Conservation (phyloP, 2,113 vertebrate species). For the Dasypus novemcinctus region DNA sequence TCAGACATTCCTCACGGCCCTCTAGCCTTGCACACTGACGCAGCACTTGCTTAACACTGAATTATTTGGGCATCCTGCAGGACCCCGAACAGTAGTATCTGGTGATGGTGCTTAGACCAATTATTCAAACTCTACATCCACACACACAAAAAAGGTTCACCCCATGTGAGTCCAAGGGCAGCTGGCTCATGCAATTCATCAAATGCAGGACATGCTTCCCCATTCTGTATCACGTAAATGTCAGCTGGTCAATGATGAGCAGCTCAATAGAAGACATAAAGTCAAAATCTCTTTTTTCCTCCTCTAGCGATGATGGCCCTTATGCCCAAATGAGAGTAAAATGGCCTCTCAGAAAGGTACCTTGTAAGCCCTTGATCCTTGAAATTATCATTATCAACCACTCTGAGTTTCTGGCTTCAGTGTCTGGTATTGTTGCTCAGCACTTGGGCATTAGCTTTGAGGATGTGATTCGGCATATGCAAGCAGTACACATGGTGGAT, state of each 20-base stretch:
- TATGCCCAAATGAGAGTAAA: conserved; percentile 63
- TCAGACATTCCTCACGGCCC: conserved; percentile 86
- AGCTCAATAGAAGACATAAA: no score
- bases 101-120: conserved; percentile 92
- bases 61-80: conserved; percentile 95
- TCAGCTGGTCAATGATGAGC: no score
- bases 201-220: conserved; percentile 53
- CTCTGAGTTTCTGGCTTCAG: conserved; percentile 80
- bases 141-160: conserved; percentile 97
- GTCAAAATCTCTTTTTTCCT: no score
- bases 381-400: conserved; percentile 84
- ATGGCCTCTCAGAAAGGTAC: conserved; percentile 93
- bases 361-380: conserved; percentile 96
- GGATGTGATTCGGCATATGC: conserved; percentile 93
- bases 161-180: conserved; percentile 94
- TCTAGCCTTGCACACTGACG: conserved; percentile 91
- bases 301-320: no score
- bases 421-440: conserved; percentile 90
- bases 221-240: no score
- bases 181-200: conserved; percentile 93
- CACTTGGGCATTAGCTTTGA: conserved; percentile 94
- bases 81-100: conserved; percentile 93
- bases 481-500: conserved; percentile 91
- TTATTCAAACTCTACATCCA: conserved; percentile 95
- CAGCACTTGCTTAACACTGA: conserved; percentile 93